Evolutionary conservation across 2,888 invertebrate species (phyloP).

Genomic region (Drosophila helvetica): DNA sequence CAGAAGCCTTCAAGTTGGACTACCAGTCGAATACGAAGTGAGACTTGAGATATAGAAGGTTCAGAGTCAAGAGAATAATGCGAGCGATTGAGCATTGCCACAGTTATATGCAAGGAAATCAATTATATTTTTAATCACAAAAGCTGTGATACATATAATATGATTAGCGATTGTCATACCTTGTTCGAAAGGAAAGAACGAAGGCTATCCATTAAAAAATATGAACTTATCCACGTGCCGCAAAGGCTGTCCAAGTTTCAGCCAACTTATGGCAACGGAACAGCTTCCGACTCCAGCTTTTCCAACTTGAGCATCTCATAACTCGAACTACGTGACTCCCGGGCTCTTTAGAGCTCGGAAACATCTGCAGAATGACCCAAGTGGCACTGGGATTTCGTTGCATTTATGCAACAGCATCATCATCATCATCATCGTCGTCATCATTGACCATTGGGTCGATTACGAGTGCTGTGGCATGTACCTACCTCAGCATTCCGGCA

Average conservation of each 20-base stretch:
- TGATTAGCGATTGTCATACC: neutral
- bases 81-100: too few relatives aligned
- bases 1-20: too few relatives aligned
- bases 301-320: constrained; percentile 1
- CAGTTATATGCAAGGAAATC: too few relatives aligned
- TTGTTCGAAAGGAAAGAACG: neutral
- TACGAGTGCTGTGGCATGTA: constrained; percentile 17
- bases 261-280: neutral
- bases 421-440: neutral
- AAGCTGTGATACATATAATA: too few relatives aligned
- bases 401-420: constrained; percentile 24
- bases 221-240: neutral
- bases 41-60: too few relatives aligned
- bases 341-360: neutral
- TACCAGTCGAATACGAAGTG: too few relatives aligned
- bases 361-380: constrained; percentile 13
- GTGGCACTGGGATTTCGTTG: constrained; percentile 15
- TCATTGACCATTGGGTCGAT: constrained; percentile 12
- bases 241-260: neutral
- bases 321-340: neutral
- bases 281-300: neutral
- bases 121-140: too few relatives aligned
- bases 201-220: neutral
- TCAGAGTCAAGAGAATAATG: too few relatives aligned
- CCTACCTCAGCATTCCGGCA: too few relatives aligned